These are phyloP conservation scores for Prionace glauca DNA, from an alignment of 2,797 vertebrate genomes.

Conservation along the genomic window DNA sequence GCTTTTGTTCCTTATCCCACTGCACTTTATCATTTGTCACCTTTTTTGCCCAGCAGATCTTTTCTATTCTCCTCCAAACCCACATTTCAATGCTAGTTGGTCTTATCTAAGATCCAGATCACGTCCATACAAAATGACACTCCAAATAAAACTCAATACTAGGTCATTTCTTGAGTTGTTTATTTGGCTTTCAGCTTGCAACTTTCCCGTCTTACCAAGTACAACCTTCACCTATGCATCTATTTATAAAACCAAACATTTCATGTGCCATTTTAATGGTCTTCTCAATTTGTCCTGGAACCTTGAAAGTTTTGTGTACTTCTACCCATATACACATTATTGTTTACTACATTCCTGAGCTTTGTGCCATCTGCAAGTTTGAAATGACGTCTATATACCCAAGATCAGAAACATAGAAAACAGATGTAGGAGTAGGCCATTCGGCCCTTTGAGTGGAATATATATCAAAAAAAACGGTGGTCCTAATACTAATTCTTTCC, in stretches of 20 bases:
- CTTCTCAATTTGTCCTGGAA: neutral
- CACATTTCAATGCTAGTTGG: neutral
- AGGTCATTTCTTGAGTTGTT: neutral
- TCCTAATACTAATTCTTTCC: neutral
- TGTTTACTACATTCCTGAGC: neutral
- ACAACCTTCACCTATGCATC: neutral
- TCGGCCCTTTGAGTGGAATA: neutral
- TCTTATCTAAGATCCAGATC: neutral
- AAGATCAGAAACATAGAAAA: neutral
- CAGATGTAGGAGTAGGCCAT: too few species aligned
- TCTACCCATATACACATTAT: neutral
- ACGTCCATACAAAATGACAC: neutral
- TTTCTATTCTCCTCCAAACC: neutral
- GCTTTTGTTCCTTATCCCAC: neutral
- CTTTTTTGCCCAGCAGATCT: neutral
- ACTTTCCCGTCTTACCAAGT: too few species aligned
- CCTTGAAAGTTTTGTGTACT: neutral
- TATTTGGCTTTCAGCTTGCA: too few species aligned
- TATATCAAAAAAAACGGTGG: neutral
- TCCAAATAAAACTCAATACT: neutral
- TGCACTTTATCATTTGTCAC: neutral
- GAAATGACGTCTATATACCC: neutral
- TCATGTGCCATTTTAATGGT: neutral
- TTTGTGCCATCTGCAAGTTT: neutral
- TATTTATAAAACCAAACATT: neutral